phyloP scores from a whole-genome alignment of 2,888 invertebrate species.

The Hirtodrosophila histrioides region DNA sequence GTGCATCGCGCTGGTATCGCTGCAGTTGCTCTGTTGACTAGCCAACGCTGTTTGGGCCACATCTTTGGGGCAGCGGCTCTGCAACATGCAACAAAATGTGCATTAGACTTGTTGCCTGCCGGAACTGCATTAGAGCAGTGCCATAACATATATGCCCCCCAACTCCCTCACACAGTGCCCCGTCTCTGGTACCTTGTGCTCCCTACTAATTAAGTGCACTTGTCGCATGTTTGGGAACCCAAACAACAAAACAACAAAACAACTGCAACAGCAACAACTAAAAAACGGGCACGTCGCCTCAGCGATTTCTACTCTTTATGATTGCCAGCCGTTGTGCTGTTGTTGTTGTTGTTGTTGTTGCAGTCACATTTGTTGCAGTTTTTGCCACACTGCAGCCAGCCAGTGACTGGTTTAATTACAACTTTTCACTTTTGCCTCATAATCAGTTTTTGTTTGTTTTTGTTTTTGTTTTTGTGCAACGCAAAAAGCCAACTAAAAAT shows the following conservation, averaged over 20 bases:
- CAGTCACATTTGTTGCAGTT: conserved; percentile 42
- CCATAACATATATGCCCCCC: conserved; percentile 4
- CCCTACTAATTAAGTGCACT: conserved; percentile 78
- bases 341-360: conserved; percentile 44
- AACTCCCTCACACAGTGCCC: conserved; percentile 14
- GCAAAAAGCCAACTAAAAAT: conserved; percentile 21
- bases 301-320: conserved; percentile 68
- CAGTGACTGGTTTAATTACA: conserved; percentile 83
- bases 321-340: conserved; percentile 46
- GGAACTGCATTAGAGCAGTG: conserved; percentile 54
- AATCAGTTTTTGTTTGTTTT: conserved; percentile 48
- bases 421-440: conserved; percentile 82
- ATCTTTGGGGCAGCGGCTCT: conserved; percentile 63
- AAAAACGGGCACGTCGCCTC: conserved; percentile 55
- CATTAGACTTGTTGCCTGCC: conserved; percentile 71
- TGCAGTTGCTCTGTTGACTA: conserved; percentile 73
- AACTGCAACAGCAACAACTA: conserved; percentile 24
- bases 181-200: conserved; percentile 15
- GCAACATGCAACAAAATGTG: conserved; percentile 25
- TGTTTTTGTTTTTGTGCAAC: conserved; percentile 54
- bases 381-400: conserved; percentile 44
- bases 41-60: conserved; percentile 75
- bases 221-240: conserved; percentile 61
- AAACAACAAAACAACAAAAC: conserved; percentile 25
- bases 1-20: conserved; percentile 62